Percentiles rank a stretch among this genome's conserved stretches.
phyloP scores from a whole-genome alignment of 1,140 invertebrate species.

The Papilio polyxenes region DNA sequence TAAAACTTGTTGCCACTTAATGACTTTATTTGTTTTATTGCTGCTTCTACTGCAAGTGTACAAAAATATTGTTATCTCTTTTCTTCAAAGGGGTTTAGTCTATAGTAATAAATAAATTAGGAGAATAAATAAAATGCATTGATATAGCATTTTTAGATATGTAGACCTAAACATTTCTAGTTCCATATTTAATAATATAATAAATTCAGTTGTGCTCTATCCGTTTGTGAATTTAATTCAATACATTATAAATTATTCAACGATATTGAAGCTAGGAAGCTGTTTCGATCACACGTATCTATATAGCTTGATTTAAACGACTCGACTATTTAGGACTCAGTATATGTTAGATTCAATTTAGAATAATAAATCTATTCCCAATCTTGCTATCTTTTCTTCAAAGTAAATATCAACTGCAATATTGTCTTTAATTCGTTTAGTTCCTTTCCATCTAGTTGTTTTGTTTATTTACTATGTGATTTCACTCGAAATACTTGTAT shows the following conservation, averaged over 20 bases:
- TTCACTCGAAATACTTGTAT: too few relatives aligned
- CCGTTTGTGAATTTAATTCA: not conserved
- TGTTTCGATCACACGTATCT: not conserved
- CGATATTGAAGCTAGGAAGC: slow-evolving; percentile 1
- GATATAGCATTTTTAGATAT: too few relatives aligned
- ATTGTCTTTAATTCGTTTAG: not conserved
- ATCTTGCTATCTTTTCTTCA: not conserved
- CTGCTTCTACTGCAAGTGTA: not conserved
- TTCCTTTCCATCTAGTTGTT: too few relatives aligned
- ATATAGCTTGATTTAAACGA: slow-evolving; percentile 7
- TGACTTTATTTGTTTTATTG: not conserved
- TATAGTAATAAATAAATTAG: too few relatives aligned
- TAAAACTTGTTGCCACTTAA: not conserved
- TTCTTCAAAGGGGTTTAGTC: not conserved
- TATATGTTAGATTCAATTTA: slow-evolving; percentile 3
- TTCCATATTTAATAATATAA: not conserved
- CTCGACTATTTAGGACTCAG: not conserved
- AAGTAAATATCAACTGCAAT: not conserved
- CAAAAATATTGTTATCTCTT: not conserved
- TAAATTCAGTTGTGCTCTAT: not conserved
- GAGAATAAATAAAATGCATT: too few relatives aligned
- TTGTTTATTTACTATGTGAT: too few relatives aligned
- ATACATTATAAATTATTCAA: slow-evolving; percentile 28
- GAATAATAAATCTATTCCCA: not conserved
- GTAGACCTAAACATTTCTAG: not conserved